phyloP scores from a whole-genome alignment of 2,113 vertebrate species.

The Lasiurus cinereus region DNA sequence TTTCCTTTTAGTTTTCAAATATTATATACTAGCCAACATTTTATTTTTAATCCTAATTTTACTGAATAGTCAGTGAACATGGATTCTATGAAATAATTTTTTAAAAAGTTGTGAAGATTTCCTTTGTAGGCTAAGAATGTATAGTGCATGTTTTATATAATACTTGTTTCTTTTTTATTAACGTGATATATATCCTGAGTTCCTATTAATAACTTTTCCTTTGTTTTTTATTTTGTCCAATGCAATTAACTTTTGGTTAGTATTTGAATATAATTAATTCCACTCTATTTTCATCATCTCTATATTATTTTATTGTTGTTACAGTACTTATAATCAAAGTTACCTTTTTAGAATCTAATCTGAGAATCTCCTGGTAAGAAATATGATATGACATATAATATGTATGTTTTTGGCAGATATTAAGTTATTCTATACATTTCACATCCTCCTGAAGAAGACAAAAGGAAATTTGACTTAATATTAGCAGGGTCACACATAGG shows the following conservation, averaged over 20 bases:
- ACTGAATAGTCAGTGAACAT: neutral
- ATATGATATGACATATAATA: neutral
- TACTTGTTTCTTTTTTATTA: neutral
- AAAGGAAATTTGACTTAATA: too few relatives aligned
- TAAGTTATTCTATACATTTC: neutral
- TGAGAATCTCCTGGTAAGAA: neutral
- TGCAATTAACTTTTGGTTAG: neutral
- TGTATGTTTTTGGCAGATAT: neutral
- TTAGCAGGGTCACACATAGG: too few relatives aligned
- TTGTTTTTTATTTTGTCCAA: conserved; percentile 31
- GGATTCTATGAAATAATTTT: neutral
- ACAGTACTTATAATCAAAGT: neutral
- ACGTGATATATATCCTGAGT: neutral
- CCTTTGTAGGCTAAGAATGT: neutral
- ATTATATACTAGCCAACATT: neutral
- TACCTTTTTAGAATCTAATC: neutral
- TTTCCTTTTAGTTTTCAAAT: neutral
- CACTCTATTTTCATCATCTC: neutral
- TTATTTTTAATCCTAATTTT: conserved; percentile 5
- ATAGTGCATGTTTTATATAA: neutral
- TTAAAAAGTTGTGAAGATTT: neutral
- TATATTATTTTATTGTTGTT: neutral
- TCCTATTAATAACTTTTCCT: neutral
- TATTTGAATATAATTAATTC: neutral
- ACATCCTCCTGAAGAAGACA: neutral